Conservation (phyloP, 2,888 invertebrate genomes). For the Horisme vitalbata region DNA sequence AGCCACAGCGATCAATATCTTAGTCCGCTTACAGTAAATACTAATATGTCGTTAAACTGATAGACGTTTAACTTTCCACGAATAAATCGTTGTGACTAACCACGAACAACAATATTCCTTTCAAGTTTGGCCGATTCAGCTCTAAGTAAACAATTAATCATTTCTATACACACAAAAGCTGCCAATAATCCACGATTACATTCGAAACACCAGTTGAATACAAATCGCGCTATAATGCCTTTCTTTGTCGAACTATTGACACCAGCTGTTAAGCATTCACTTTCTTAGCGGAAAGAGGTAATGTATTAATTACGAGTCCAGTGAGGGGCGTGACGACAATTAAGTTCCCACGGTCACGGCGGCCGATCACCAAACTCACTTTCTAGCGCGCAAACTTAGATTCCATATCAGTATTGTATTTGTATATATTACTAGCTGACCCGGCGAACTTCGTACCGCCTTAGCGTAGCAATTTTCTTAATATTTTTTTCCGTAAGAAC, state of each 20-base stretch:
- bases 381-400: constrained; percentile 29
- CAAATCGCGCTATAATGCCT: constrained; percentile 2
- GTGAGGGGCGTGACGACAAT: constrained; percentile 26
- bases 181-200: constrained; percentile 14
- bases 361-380: constrained; percentile 29
- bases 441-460: too few species aligned
- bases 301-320: constrained; percentile 29
- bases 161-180: constrained; percentile 11
- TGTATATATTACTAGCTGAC: too few species aligned
- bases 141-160: constrained; percentile 1
- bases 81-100: too few species aligned
- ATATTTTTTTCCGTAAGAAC: too few species aligned
- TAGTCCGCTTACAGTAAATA: neutral
- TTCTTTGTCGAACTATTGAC: constrained; percentile 7
- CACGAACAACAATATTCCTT: too few species aligned
- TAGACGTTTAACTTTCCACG: too few species aligned
- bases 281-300: constrained; percentile 31
- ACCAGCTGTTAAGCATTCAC: constrained; percentile 21
- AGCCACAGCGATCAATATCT: constrained; percentile 7
- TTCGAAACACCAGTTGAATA: constrained; percentile 14
- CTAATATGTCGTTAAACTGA: too few species aligned
- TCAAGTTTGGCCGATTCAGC: too few species aligned
- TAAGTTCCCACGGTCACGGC: constrained; percentile 34
- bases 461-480: too few species aligned
- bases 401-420: constrained; percentile 3